Evolutionary conservation across 2,888 invertebrate genomes (phyloP).

Genomic region (Tuberolachnus salignus): DNA sequence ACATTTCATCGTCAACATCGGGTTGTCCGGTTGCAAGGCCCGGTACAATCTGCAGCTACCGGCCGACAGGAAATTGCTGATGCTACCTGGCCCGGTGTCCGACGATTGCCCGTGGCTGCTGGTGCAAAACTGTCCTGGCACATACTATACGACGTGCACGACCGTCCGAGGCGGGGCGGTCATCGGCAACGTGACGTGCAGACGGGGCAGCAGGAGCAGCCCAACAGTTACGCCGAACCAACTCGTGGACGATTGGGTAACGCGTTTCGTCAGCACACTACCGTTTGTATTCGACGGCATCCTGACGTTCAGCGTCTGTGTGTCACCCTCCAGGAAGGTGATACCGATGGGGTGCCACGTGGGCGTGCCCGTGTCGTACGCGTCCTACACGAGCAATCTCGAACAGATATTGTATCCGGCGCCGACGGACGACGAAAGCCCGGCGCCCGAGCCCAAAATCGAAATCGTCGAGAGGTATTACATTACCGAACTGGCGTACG

Average conservation of each 20-base stretch:
- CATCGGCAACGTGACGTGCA: slow-evolving; percentile 81
- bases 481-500: slow-evolving; percentile 69
- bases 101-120: slow-evolving; percentile 79
- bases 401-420: slow-evolving; percentile 66
- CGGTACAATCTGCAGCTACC: slow-evolving; percentile 75
- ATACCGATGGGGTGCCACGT: slow-evolving; percentile 75
- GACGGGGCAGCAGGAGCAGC: slow-evolving; percentile 66
- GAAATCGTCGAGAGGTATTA: slow-evolving; percentile 65
- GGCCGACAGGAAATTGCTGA: slow-evolving; percentile 69
- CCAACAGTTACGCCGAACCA: slow-evolving; percentile 64
- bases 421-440: slow-evolving; percentile 67
- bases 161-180: slow-evolving; percentile 79
- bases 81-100: slow-evolving; percentile 74
- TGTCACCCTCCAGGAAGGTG: slow-evolving; percentile 67
- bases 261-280: slow-evolving; percentile 72
- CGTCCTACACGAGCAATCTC: slow-evolving; percentile 76
- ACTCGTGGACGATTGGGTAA: slow-evolving; percentile 76
- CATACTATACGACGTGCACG: slow-evolving; percentile 78
- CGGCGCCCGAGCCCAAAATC: slow-evolving; percentile 65
- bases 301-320: slow-evolving; percentile 77
- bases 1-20: slow-evolving; percentile 76
- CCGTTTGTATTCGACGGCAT: slow-evolving; percentile 67
- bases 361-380: slow-evolving; percentile 80
- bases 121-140: slow-evolving; percentile 76
- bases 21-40: slow-evolving; percentile 76